Base-by-base conservation (phyloP, 2,113 vertebrate species). In the Lophius piscatorius region DNA sequence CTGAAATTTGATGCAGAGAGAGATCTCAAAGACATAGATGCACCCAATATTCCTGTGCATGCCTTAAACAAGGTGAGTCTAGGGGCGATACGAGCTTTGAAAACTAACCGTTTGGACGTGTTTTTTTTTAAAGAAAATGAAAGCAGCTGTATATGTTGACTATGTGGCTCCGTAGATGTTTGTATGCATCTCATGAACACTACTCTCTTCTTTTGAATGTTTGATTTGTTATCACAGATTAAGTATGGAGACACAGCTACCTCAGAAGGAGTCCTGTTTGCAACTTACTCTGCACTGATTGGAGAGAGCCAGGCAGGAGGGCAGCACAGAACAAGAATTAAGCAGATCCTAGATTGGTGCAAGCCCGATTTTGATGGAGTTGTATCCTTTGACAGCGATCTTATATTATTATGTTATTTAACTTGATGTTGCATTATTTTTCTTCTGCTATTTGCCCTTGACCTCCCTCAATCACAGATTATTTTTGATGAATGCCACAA, bases 401-500 rank as follows among this genome's bases (percentile, higher is more conserved):
- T 35, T 14, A 41, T 10, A n/a, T n/a, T n/a, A n/a, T n/a, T n/a
- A n/a, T n/a, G n/a, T n/a, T n/a, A n/a, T n/a, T n/a, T n/a, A n/a
- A n/a, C n/a, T n/a, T n/a, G n/a, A n/a, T n/a, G n/a, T n/a, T n/a
- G n/a, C n/a, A n/a, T n/a, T 14, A 8, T 50, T 18, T 17, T n/a
- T 12, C 21, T 13, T 56, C 9, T 38, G 22, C 41, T 73, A 51
- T 76, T 87, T 70, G 45, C 29, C 92, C 94, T 94, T 96, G 76
- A 95, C 92, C 56, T 35, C 33, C 0, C 4, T 31, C 24, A 12
- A 6, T 42, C 1, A 34, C 74, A 98, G 97, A 98, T 99, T 16
- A 92, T 99, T 74, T 98, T 99, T 63, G 97, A 99, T 2, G 97
- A 98, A 92, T 99, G 97, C 89, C 97, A 99, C 92, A 99, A 99